A percentile compares a stretch with the other conserved stretches of the same genome.
These are phyloP conservation scores for Nasua narica DNA, from an alignment of 2,797 vertebrate genomes.

Conservation along the genomic window DNA sequence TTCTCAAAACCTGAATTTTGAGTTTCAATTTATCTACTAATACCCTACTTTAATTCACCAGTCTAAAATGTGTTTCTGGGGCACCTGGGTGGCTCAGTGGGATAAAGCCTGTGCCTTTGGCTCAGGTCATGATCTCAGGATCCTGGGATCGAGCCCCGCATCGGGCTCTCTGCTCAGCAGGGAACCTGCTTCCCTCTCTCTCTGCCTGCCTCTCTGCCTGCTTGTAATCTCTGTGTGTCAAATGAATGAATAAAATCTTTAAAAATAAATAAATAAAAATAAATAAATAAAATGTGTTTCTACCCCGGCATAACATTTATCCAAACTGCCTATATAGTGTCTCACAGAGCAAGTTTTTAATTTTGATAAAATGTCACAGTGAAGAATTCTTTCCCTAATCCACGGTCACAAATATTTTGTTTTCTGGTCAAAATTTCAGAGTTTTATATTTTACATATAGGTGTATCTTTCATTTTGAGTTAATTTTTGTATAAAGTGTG, in stretches of 20 bases:
- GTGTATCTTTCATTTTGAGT: not conserved
- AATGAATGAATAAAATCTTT: too few species aligned
- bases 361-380: not conserved
- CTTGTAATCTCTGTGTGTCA: too few species aligned
- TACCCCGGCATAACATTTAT: not conserved
- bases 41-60: not conserved
- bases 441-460: not conserved
- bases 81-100: too few species aligned
- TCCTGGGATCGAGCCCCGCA: too few species aligned
- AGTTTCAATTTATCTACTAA: not conserved
- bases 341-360: not conserved
- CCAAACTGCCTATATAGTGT: not conserved
- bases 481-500: not conserved
- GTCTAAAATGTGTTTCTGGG: not conserved
- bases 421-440: not conserved
- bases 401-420: not conserved
- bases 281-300: not conserved
- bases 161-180: too few species aligned
- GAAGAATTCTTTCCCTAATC: not conserved
- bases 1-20: conserved; percentile 9
- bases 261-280: too few species aligned
- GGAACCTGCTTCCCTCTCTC: too few species aligned
- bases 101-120: too few species aligned
- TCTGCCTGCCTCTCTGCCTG: too few species aligned
- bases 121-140: too few species aligned